Percentiles rank a stretch among this genome's conserved stretches.
These are phyloP conservation scores for Agapostemon virescens DNA, from an alignment of 2,888 invertebrate genomes.

Conservation along the genomic window DNA sequence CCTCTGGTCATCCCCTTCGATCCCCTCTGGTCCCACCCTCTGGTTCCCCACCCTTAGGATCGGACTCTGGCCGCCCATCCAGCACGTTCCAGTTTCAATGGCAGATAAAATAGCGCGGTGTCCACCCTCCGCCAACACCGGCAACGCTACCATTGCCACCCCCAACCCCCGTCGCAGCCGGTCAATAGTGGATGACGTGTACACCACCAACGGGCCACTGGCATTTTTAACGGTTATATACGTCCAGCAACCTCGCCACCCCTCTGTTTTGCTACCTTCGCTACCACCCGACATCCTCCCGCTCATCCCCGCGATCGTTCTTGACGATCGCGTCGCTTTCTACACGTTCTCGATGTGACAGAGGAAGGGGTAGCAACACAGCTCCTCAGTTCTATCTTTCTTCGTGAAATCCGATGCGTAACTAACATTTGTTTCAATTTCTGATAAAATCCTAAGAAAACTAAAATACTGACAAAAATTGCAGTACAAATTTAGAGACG, in stretches of 20 bases:
- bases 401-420: no score
- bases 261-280: slow-evolving; percentile 6
- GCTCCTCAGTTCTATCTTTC: no score
- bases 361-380: background rate
- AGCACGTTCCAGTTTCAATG: slow-evolving; percentile 67
- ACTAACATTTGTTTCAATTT: no score
- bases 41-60: background rate
- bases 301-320: background rate
- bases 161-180: slow-evolving; percentile 50
- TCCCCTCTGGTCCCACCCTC: background rate
- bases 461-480: no score
- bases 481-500: no score
- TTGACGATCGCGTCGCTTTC: slow-evolving; percentile 1
- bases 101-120: slow-evolving; percentile 67
- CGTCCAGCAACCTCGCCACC: slow-evolving; percentile 7
- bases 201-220: slow-evolving; percentile 61
- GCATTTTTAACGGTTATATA: slow-evolving; percentile 67
- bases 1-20: background rate
- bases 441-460: no score
- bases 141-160: slow-evolving; percentile 39
- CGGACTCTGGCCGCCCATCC: slow-evolving; percentile 13
- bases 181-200: slow-evolving; percentile 67
- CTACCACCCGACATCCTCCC: background rate
- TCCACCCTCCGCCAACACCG: slow-evolving; percentile 59
- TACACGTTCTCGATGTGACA: background rate